Conservation (phyloP, 2,797 vertebrate species). For the Erpetoichthys calabaricus region DNA sequence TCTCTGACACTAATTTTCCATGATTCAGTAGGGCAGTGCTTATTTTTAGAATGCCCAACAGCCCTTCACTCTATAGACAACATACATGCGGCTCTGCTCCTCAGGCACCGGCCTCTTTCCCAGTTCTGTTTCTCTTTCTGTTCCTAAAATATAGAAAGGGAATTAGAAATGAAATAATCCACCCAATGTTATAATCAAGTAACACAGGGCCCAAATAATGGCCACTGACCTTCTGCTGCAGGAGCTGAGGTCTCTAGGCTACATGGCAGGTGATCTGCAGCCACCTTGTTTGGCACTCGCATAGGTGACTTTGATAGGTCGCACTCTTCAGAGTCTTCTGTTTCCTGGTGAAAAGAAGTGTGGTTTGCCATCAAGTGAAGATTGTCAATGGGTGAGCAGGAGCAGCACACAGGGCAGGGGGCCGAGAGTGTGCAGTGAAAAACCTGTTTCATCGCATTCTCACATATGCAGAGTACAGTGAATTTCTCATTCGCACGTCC, state of each 20-base stretch:
- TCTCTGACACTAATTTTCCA: too few species aligned
- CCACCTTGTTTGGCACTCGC: conserved; percentile 42
- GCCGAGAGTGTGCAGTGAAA: too few species aligned
- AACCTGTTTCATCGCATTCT: too few species aligned
- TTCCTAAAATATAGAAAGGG: conserved; percentile 11
- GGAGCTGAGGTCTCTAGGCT: conserved; percentile 44
- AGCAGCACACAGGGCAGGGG: too few species aligned
- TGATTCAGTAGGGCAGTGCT: background rate
- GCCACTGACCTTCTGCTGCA: conserved; percentile 46
- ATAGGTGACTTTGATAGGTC: conserved; percentile 60
- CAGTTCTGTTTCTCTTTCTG: conserved; percentile 45
- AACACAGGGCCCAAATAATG: conserved; percentile 9
- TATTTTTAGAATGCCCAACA: background rate
- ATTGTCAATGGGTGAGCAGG: too few species aligned
- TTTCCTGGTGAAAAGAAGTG: conserved; percentile 36
- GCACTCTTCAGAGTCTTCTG: conserved; percentile 29
- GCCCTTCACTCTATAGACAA: background rate
- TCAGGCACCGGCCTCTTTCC: conserved; percentile 44
- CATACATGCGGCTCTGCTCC: conserved; percentile 54
- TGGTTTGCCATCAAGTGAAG: too few species aligned
- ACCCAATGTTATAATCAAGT: background rate
- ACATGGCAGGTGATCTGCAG: conserved; percentile 38
- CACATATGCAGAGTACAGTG: too few species aligned
- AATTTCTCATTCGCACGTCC: too few species aligned
- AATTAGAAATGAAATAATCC: background rate